Evolutionary conservation across 2,113 vertebrate genomes (phyloP).

Genomic region (Cinclus cinclus): DNA sequence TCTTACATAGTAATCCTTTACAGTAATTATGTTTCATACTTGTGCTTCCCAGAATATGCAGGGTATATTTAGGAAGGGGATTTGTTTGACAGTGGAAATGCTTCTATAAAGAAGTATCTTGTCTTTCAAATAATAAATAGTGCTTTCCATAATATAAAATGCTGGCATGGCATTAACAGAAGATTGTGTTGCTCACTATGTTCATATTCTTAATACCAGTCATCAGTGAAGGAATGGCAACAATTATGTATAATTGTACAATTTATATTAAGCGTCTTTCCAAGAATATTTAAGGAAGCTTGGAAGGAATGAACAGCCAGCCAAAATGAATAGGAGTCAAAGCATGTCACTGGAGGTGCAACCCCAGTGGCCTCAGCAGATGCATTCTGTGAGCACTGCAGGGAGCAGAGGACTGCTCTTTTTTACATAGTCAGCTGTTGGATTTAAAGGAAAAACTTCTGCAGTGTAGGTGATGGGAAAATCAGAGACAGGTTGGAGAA

Average conservation of each 20-base stretch:
- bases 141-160: not conserved
- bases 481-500: not conserved
- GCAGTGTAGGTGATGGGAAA: not conserved
- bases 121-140: slow-evolving; percentile 45
- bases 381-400: not conserved
- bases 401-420: not conserved
- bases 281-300: slow-evolving; percentile 34
- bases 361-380: not conserved
- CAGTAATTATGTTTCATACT: not conserved
- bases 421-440: not conserved
- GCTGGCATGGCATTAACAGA: not conserved
- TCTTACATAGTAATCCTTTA: not conserved
- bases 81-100: not conserved
- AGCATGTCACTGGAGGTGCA: not conserved
- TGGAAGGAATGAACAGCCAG: slow-evolving; percentile 18
- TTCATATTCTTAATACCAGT: slow-evolving; percentile 11
- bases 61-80: not conserved
- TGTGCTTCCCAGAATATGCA: slow-evolving; percentile 12
- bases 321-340: not conserved
- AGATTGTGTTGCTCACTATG: not conserved
- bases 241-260: slow-evolving; percentile 47
- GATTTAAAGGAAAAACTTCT: not conserved
- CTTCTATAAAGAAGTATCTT: not conserved
- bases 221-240: slow-evolving; percentile 33
- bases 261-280: slow-evolving; percentile 30